Conservation (phyloP, 2,888 invertebrate genomes). For the Hirtodrosophila cameraria region DNA sequence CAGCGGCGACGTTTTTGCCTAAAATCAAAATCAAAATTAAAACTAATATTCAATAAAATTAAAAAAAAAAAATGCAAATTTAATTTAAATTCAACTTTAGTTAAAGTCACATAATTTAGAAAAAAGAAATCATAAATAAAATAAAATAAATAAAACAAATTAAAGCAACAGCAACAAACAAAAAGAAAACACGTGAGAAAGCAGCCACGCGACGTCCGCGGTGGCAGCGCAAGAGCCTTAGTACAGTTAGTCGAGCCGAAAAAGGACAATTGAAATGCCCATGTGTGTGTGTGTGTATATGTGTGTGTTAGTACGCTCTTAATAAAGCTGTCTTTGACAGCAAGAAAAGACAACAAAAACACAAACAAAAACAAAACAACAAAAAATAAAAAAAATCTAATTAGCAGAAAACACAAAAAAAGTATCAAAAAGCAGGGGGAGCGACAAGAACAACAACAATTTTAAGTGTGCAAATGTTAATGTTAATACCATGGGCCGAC, state of each 20-base stretch:
- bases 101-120: too few relatives aligned
- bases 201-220: slow-evolving; percentile 13
- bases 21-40: too few relatives aligned
- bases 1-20: slow-evolving; percentile 33
- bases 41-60: too few relatives aligned
- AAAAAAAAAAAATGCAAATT: too few relatives aligned
- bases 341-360: slow-evolving; percentile 16
- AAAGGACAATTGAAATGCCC: slow-evolving; percentile 40
- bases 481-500: too few relatives aligned
- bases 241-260: slow-evolving; percentile 47
- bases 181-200: slow-evolving; percentile 22
- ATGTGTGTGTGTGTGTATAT: background rate
- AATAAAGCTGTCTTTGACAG: slow-evolving; percentile 47
- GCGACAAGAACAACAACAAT: too few relatives aligned
- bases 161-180: slow-evolving; percentile 13
- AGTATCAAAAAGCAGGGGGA: too few relatives aligned
- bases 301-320: slow-evolving; percentile 28
- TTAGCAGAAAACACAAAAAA: slow-evolving; percentile 43
- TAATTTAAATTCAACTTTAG: too few relatives aligned
- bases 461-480: too few relatives aligned
- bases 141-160: slow-evolving; percentile 31
- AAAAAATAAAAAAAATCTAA: too few relatives aligned
- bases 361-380: slow-evolving; percentile 28
- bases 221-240: slow-evolving; percentile 7
- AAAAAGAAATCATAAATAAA: too few relatives aligned